Base-by-base conservation (phyloP, 2,797 vertebrate genomes). In the Melopsittacus undulatus region DNA sequence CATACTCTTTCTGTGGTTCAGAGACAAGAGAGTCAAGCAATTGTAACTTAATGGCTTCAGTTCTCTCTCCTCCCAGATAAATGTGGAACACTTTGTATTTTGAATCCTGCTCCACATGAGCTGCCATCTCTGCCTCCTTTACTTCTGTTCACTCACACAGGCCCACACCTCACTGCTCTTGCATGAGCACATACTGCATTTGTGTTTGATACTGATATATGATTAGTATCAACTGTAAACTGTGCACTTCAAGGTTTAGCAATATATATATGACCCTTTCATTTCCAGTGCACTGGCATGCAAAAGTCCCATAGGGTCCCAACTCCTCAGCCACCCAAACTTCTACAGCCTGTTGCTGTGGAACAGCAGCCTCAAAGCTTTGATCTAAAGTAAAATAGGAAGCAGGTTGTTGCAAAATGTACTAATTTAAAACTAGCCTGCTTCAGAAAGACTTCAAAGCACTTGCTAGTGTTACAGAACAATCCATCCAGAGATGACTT, bases 391-490 rank as follows among this genome's bases (percentile, higher is more conserved):
- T 23, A 40, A 78, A 92, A 54, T 1, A 89, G 57, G 38, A 70
- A 89, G 72, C 70, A 87, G 32, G 19, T 63, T 20, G 4, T 26
- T 73, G 49, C 51, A 89, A 73, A 82, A 67, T 29, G 18, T 17
- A 54, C 56, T 76, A 11, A 80, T 59, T 83, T 70, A 59, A 84
- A 89, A 54, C 9, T 10, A 81, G 17, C 24, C 66, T 78, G 3
- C 73, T 86, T 78, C 64, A 86, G 81, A 92, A 77, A 83, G 52
- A 78, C 76, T 89, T 94, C 83, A 64, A 92, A 88, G 79, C 54
- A 29, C 61, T 85, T 80, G 11, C n/a, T 59, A 61, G 46, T 27
- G 26, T 76, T 87, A 73, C 32, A 80, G 84, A 78, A 30, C 42
- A 77, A 81, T 49, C 42, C 38, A 40, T 72, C 34, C 46, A 61